Percentiles rank a stretch among this genome's conserved stretches.
Evolutionary conservation across 1,140 invertebrate species (phyloP).

Genomic region (Hycleus cichorii): DNA sequence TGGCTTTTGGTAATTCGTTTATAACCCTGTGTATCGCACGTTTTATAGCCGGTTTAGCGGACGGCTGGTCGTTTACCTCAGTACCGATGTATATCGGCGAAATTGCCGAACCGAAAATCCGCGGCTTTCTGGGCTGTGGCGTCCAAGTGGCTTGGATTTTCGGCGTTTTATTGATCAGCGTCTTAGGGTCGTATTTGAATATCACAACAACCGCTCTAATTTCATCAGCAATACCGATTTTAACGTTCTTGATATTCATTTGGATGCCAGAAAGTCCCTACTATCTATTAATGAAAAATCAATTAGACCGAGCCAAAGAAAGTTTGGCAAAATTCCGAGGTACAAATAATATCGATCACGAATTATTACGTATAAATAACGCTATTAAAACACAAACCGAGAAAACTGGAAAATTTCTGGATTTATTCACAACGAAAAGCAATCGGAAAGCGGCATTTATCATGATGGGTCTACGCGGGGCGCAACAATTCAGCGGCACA

Average conservation of each 20-base stretch:
- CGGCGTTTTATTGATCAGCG: slow-evolving; percentile 61
- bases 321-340: slow-evolving; percentile 56
- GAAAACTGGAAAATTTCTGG: slow-evolving; percentile 47
- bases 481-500: slow-evolving; percentile 71
- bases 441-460: slow-evolving; percentile 60
- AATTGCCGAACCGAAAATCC: slow-evolving; percentile 57
- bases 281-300: slow-evolving; percentile 53
- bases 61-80: slow-evolving; percentile 57
- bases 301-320: slow-evolving; percentile 52
- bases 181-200: slow-evolving; percentile 55
- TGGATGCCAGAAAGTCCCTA: slow-evolving; percentile 76
- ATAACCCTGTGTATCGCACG: slow-evolving; percentile 46
- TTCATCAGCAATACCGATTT: slow-evolving; percentile 49
- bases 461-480: slow-evolving; percentile 56
- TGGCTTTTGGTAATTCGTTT: slow-evolving; percentile 48
- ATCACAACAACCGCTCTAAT: slow-evolving; percentile 51
- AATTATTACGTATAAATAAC: slow-evolving; percentile 54
- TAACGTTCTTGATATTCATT: slow-evolving; percentile 55
- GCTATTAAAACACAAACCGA: slow-evolving; percentile 43
- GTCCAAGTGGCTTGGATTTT: slow-evolving; percentile 38
- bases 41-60: slow-evolving; percentile 54
- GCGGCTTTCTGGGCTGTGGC: slow-evolving; percentile 46
- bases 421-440: slow-evolving; percentile 49
- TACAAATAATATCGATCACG: slow-evolving; percentile 49
- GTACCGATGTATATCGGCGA: slow-evolving; percentile 64